Percentiles rank a stretch among this genome's conserved stretches.
Evolutionary conservation across 2,888 invertebrate species (phyloP).

Genomic region (Eupithecia vulgata): DNA sequence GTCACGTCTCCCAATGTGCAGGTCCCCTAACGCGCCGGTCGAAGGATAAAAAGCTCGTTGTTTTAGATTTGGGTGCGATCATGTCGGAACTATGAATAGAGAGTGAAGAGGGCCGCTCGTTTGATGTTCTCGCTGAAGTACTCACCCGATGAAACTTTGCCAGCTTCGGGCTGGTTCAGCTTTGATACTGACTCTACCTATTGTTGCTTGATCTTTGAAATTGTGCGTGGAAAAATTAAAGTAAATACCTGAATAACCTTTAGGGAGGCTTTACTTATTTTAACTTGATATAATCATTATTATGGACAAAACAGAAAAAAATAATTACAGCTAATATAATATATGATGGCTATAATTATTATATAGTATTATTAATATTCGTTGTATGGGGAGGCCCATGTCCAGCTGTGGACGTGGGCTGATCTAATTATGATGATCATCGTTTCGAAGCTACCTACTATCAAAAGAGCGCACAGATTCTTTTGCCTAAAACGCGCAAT

Average conservation of each 20-base stretch:
- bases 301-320: too few relatives aligned
- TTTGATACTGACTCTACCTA: neutral
- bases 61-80: slow-evolving; percentile 31
- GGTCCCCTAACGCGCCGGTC: neutral
- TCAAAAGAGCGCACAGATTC: neutral
- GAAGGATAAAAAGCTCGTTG: slow-evolving; percentile 23
- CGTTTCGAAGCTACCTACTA: neutral
- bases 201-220: neutral
- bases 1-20: neutral
- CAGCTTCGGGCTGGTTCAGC: neutral
- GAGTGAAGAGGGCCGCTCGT: slow-evolving; percentile 6
- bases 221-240: neutral
- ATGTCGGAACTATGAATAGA: slow-evolving; percentile 23
- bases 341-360: too few relatives aligned
- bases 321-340: too few relatives aligned
- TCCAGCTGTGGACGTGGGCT: too few relatives aligned
- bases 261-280: neutral
- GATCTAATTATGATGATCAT: too few relatives aligned
- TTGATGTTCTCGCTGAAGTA: slow-evolving; percentile 15
- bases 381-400: too few relatives aligned
- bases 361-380: too few relatives aligned
- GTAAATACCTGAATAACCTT: neutral
- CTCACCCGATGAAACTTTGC: slow-evolving; percentile 8
- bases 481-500: neutral
- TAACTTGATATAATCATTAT: too few relatives aligned